Percentiles rank a stretch among this genome's conserved stretches.
These are phyloP conservation scores for Pararge aegeria DNA, from an alignment of 1,140 invertebrate genomes.

Conservation along the genomic window DNA sequence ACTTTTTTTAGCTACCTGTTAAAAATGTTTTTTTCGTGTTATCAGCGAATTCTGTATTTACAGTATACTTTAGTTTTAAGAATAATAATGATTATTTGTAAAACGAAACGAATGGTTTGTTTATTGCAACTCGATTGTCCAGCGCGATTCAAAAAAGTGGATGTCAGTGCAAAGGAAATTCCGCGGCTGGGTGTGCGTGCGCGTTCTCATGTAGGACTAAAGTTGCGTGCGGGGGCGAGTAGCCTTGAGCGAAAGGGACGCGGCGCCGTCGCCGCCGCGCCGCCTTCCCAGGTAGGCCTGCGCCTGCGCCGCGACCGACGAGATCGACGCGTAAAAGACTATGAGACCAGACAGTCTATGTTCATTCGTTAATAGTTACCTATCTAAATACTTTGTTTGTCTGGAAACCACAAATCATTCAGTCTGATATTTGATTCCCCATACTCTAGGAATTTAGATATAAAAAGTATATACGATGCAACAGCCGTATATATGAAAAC, in stretches of 20 bases:
- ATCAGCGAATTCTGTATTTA: neutral
- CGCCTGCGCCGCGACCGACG: constrained; percentile 24
- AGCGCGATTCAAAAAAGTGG: constrained; percentile 47
- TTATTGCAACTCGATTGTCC: constrained; percentile 46
- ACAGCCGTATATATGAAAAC: no score
- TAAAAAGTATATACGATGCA: no score
- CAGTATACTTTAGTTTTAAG: neutral
- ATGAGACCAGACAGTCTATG: constrained; percentile 30
- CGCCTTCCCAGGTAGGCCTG: constrained; percentile 59
- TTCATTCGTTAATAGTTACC: neutral
- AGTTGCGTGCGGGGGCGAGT: constrained; percentile 31
- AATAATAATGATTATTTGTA: constrained; percentile 21
- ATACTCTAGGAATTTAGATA: no score
- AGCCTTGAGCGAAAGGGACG: constrained; percentile 74
- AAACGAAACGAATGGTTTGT: constrained; percentile 29
- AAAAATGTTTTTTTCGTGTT: neutral
- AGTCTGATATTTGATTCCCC: no score
- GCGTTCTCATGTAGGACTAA: constrained; percentile 30
- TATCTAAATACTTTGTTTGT: no score
- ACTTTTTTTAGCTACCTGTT: constrained; percentile 2
- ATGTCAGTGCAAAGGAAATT: constrained; percentile 26
- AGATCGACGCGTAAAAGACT: constrained; percentile 37
- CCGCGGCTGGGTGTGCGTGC: constrained; percentile 11
- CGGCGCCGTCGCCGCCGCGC: constrained; percentile 54
- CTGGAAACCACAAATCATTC: no score